Evolutionary conservation across 1,140 invertebrate species (phyloP).

Genomic region (Artemia franciscana): DNA sequence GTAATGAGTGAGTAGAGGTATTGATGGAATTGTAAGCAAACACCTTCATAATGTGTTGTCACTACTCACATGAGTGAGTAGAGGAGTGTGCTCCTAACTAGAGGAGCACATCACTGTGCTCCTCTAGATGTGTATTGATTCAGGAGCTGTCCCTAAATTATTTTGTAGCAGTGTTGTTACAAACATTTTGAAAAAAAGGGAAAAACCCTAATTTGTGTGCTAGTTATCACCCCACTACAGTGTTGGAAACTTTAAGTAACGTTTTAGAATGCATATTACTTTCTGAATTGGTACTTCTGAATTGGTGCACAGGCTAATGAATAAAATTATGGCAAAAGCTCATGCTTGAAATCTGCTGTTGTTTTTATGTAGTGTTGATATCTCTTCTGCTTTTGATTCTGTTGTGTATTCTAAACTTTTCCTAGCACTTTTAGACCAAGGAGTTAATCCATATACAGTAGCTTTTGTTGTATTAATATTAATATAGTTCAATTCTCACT

Average conservation of each 20-base stretch:
- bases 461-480: too few relatives aligned
- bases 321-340: neutral
- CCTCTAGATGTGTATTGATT: neutral
- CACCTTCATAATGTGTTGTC: neutral
- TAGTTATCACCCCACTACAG: neutral
- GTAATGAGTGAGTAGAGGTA: too few relatives aligned
- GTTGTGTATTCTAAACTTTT: neutral
- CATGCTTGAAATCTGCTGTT: neutral
- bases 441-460: neutral
- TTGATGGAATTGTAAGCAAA: neutral
- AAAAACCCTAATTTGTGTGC: neutral
- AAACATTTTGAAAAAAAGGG: neutral
- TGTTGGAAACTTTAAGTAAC: too few relatives aligned
- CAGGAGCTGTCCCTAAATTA: neutral
- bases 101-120: neutral
- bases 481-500: too few relatives aligned
- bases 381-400: neutral
- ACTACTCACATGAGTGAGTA: too few relatives aligned
- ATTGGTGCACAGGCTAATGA: neutral
- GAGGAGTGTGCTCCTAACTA: neutral
- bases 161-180: neutral
- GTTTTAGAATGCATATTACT: too few relatives aligned
- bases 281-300: too few relatives aligned
- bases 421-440: neutral
- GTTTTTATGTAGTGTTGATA: neutral